These are phyloP conservation scores for Opisthograptis luteolata DNA, from an alignment of 2,888 invertebrate genomes.

Conservation along the genomic window DNA sequence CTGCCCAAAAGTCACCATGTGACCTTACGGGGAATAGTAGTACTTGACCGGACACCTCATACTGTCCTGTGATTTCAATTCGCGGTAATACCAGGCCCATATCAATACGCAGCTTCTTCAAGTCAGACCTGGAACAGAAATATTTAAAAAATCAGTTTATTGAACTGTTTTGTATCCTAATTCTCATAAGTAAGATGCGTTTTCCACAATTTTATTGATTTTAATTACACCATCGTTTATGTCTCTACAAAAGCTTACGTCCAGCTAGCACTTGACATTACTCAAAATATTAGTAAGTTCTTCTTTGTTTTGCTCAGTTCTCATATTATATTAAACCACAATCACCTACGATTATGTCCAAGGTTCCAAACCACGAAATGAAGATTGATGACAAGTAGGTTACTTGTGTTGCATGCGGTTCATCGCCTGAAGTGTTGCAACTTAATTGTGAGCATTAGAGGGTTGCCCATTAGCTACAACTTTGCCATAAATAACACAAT, in stretches of 20 bases:
- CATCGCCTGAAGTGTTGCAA: conserved; percentile 34
- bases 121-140: conserved; percentile 76
- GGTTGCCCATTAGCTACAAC: conserved; percentile 25
- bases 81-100: conserved; percentile 87
- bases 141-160: not conserved
- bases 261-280: no score
- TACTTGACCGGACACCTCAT: conserved; percentile 91
- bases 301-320: not conserved
- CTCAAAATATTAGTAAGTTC: not conserved
- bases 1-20: conserved; percentile 92
- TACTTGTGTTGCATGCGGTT: conserved; percentile 5
- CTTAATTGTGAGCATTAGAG: conserved; percentile 26
- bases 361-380: conserved; percentile 13
- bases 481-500: conserved; percentile 15
- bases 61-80: conserved; percentile 89
- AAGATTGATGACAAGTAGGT: conserved; percentile 15
- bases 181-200: no score
- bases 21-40: conserved; percentile 91
- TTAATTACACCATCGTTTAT: no score
- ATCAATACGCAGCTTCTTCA: conserved; percentile 85
- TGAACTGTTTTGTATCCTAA: not conserved
- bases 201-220: no score
- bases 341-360: not conserved
- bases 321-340: not conserved
- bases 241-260: no score